Evolutionary conservation across 2,113 vertebrate species (phyloP).

Genomic region (Xiphorhynchus elegans): DNA sequence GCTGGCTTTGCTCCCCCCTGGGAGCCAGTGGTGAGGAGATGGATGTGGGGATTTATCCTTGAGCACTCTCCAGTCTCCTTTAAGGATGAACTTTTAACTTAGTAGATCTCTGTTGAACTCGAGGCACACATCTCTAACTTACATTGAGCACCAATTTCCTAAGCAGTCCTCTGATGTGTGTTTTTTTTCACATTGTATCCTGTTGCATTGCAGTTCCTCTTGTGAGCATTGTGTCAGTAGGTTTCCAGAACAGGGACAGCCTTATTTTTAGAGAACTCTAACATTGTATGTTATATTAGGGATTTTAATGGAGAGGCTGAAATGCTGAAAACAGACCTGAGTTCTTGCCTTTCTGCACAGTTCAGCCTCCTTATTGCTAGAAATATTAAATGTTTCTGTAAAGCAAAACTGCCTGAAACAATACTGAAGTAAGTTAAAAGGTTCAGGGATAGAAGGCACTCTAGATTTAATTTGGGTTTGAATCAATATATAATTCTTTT

Average conservation of each 20-base stretch:
- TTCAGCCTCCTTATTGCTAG: background rate
- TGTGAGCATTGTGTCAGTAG: background rate
- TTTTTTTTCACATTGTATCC: background rate
- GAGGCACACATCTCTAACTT: rapidly evolving
- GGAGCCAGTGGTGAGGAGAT: background rate
- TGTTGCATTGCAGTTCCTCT: background rate
- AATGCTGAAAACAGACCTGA: background rate
- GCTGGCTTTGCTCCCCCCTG: background rate
- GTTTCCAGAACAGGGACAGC: background rate
- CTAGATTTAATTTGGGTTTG: background rate
- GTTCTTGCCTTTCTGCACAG: background rate
- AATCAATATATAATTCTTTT: background rate
- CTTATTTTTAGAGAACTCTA: background rate
- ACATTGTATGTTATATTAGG: background rate
- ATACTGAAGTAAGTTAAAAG: background rate
- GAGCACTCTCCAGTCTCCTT: background rate
- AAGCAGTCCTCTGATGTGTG: background rate
- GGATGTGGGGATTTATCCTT: background rate
- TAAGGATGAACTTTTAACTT: background rate
- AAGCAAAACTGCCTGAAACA: background rate
- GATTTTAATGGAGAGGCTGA: background rate
- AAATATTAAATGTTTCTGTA: background rate
- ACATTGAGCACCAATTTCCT: background rate
- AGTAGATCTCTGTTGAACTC: rapidly evolving
- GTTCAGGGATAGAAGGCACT: background rate